Conservation (phyloP, 2,888 invertebrate genomes). For the Epistrophe grossulariae region DNA sequence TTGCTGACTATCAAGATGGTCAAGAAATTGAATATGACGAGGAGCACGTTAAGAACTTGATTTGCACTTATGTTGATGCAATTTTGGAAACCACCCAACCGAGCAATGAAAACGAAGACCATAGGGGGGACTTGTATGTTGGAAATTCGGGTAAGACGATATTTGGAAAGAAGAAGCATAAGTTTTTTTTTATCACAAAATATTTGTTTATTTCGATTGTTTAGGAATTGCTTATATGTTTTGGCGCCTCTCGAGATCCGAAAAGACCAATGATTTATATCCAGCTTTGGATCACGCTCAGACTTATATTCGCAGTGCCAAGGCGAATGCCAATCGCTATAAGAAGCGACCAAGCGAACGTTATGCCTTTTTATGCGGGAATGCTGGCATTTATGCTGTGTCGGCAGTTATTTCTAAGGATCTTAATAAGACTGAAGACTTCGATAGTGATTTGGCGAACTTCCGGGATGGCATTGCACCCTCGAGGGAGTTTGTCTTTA, state of each 20-base stretch:
- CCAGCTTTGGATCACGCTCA: slow-evolving; percentile 86
- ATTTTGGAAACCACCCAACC: slow-evolving; percentile 82
- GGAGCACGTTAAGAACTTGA: slow-evolving; percentile 81
- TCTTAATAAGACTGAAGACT: slow-evolving; percentile 83
- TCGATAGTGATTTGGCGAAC: slow-evolving; percentile 81
- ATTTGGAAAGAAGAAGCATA: not conserved
- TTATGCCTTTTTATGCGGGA: slow-evolving; percentile 91
- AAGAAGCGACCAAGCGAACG: slow-evolving; percentile 85
- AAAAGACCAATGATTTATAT: slow-evolving; percentile 83
- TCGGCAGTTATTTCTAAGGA: slow-evolving; percentile 87
- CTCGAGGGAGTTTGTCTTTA: slow-evolving; percentile 85
- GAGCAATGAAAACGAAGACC: slow-evolving; percentile 80
- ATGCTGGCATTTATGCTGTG: slow-evolving; percentile 90
- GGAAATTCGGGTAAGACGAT: slow-evolving; percentile 80
- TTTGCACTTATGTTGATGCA: slow-evolving; percentile 82
- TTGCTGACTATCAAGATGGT: slow-evolving; percentile 80
- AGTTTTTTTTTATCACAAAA: not conserved
- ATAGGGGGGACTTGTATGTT: slow-evolving; percentile 83
- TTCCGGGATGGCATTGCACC: slow-evolving; percentile 82
- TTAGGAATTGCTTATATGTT: slow-evolving; percentile 90
- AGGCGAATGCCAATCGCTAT: slow-evolving; percentile 85
- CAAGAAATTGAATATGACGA: slow-evolving; percentile 80
- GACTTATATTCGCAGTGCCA: slow-evolving; percentile 87
- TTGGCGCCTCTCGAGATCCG: slow-evolving; percentile 87
- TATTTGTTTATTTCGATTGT: not conserved